A percentile compares a stretch with the other conserved stretches of the same genome.
Evolutionary conservation across 1,140 invertebrate genomes (phyloP).

Genomic region (Tigriopus japonicus): DNA sequence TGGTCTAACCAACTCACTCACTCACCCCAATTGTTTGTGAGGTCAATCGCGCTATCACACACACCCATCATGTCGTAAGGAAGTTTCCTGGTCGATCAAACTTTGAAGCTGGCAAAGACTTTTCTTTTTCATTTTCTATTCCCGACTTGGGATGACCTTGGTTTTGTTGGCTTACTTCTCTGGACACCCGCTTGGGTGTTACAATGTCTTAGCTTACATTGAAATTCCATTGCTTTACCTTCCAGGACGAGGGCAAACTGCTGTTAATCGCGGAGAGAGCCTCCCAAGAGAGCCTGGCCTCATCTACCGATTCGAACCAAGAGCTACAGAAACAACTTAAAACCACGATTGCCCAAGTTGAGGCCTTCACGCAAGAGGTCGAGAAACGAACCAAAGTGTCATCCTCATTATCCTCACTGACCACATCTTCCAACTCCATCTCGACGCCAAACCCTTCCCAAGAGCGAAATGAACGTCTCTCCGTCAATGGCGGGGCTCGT

Average conservation of each 20-base stretch:
- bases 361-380: constrained; percentile 4
- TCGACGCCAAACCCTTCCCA: neutral
- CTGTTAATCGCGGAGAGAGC: neutral
- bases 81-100: no score
- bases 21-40: no score
- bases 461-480: neutral
- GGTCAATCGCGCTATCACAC: no score
- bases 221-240: neutral
- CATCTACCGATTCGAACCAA: constrained; percentile 10
- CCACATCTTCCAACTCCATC: neutral
- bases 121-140: no score
- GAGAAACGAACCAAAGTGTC: neutral
- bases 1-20: no score
- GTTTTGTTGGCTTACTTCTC: neutral
- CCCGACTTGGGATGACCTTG: no score
- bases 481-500: neutral
- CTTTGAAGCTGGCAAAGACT: no score
- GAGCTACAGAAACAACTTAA: constrained; percentile 4
- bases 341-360: constrained; percentile 1
- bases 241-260: neutral
- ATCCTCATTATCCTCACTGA: neutral
- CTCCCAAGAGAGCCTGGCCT: constrained; percentile 10
- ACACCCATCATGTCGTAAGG: no score
- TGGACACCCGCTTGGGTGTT: no score
- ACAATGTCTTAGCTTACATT: neutral